These are phyloP conservation scores for Myotis myotis DNA, from an alignment of 2,797 vertebrate genomes.

Conservation along the genomic window DNA sequence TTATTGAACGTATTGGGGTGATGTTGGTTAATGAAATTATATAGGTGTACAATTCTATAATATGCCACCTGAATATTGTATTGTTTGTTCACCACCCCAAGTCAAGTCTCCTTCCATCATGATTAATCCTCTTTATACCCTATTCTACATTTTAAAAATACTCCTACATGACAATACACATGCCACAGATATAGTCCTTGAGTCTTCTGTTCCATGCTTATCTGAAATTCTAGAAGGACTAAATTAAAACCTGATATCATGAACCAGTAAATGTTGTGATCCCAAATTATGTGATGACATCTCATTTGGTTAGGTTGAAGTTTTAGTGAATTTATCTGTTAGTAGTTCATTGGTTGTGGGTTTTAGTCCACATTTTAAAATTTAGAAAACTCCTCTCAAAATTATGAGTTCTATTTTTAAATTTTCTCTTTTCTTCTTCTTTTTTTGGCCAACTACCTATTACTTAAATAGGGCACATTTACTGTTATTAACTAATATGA, in stretches of 20 bases:
- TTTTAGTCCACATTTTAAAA: background rate
- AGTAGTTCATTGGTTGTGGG: background rate
- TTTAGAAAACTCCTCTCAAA: background rate
- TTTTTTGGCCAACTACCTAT: background rate
- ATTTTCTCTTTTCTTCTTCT: background rate
- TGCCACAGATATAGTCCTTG: background rate
- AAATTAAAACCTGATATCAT: background rate
- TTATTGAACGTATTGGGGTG: background rate
- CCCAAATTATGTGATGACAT: background rate
- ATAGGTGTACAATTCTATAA: background rate
- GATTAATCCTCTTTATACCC: background rate
- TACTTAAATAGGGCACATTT: background rate
- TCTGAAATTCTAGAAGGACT: background rate
- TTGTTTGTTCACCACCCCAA: background rate
- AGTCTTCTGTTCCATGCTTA: background rate
- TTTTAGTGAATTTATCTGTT: background rate
- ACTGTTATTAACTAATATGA: background rate
- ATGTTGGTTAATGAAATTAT: background rate
- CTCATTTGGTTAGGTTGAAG: background rate
- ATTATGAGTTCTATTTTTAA: background rate
- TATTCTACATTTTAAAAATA: background rate
- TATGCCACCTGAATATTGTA: background rate
- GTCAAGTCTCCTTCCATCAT: background rate
- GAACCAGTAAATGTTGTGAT: background rate
- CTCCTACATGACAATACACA: background rate